Evolutionary conservation across 2,797 vertebrate genomes (phyloP).

Genomic region (Odontamblyopus rebecca): DNA sequence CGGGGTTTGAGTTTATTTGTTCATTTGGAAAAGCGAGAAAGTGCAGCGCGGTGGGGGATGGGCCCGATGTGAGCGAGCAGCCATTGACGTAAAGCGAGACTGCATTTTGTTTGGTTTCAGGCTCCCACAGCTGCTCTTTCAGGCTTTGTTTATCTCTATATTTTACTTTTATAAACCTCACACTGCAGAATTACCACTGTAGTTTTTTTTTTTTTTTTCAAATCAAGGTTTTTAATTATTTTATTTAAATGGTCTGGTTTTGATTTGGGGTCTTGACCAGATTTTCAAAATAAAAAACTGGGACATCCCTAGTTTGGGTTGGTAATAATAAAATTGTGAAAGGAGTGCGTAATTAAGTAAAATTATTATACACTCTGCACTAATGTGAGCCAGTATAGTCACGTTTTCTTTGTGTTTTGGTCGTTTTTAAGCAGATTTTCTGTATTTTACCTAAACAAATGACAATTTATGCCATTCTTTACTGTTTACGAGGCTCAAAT

Average conservation of each 20-base stretch:
- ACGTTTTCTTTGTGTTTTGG: too few relatives aligned
- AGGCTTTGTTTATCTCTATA: neutral
- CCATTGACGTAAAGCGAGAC: constrained; percentile 69
- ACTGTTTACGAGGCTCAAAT: too few relatives aligned
- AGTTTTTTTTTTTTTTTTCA: neutral
- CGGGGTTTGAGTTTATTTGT: constrained; percentile 16
- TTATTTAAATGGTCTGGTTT: neutral
- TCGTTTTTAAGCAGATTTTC: too few relatives aligned
- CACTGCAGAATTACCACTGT: neutral
- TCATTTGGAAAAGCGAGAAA: constrained; percentile 27
- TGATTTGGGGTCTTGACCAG: neutral
- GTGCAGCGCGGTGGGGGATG: constrained; percentile 68
- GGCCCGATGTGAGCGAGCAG: constrained; percentile 41
- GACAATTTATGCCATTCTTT: too few relatives aligned
- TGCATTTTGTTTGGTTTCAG: constrained; percentile 57
- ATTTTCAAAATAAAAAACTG: too few relatives aligned
- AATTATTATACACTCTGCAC: too few relatives aligned
- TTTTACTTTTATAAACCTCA: neutral
- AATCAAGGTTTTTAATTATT: neutral
- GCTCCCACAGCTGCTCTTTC: constrained; percentile 16
- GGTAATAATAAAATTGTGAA: too few relatives aligned
- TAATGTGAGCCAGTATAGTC: too few relatives aligned
- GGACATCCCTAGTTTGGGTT: too few relatives aligned
- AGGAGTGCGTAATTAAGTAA: too few relatives aligned
- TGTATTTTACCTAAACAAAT: too few relatives aligned